phyloP scores from a whole-genome alignment of 2,113 vertebrate genomes.

The Propithecus coquereli region DNA sequence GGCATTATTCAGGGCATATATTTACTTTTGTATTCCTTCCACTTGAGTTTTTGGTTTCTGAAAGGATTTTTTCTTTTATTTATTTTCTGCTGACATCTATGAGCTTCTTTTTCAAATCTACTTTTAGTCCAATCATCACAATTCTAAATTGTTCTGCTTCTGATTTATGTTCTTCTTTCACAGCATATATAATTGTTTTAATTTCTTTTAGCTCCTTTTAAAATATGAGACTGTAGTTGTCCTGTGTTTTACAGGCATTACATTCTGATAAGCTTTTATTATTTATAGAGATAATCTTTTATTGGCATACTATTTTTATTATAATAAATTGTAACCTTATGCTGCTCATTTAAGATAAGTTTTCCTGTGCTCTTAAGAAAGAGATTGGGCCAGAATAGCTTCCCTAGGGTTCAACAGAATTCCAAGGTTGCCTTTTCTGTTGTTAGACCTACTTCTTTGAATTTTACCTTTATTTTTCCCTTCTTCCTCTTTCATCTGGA shows the following conservation, averaged over 20 bases:
- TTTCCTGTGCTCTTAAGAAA: neutral
- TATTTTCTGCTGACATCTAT: neutral
- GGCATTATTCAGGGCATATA: neutral
- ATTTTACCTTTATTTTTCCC: neutral
- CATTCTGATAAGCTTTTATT: neutral
- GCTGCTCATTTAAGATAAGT: neutral
- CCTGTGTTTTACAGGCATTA: neutral
- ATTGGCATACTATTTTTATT: neutral
- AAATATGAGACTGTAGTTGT: neutral
- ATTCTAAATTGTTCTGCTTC: neutral
- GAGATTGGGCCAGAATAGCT: neutral
- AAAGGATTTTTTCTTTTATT: neutral
- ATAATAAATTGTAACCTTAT: neutral
- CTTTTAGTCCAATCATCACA: neutral
- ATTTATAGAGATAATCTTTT: neutral
- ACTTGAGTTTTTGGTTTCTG: neutral
- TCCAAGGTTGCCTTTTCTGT: neutral
- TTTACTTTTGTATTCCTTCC: neutral
- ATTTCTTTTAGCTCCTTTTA: neutral
- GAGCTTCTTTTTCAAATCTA: neutral
- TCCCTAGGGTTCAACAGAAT: neutral
- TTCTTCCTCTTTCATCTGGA: neutral
- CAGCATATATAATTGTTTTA: neutral
- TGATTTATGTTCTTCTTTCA: neutral
- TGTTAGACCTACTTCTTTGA: neutral